phyloP scores from a whole-genome alignment of 2,113 vertebrate genomes.

The Natator depressus region DNA sequence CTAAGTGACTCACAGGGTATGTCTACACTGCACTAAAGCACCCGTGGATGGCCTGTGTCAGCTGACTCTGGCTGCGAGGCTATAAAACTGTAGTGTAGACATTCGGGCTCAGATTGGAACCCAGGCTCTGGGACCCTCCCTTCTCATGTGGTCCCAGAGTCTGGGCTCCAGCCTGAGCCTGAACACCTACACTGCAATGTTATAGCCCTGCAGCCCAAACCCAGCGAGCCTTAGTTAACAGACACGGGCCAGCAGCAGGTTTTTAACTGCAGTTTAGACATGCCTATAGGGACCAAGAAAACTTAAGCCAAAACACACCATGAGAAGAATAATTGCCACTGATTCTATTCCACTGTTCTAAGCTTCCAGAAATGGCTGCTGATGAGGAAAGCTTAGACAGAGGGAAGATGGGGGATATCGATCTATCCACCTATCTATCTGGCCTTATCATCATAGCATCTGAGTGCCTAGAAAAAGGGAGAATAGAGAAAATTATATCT shows the following conservation, averaged over 20 bases:
- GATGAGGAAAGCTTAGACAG: conserved; percentile 28
- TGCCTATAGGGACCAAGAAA: background rate
- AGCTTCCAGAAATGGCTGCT: conserved; percentile 18
- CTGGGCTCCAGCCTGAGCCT: background rate
- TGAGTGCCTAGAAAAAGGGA: conserved; percentile 13
- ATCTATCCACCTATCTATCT: conserved; percentile 46
- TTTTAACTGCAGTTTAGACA: background rate
- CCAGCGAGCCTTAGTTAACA: background rate
- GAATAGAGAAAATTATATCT: background rate
- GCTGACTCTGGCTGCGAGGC: background rate
- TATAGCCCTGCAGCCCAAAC: background rate
- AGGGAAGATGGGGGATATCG: conserved; percentile 47
- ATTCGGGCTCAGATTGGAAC: background rate
- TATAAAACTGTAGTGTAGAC: background rate
- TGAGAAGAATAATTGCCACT: background rate
- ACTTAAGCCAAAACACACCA: rapidly evolving
- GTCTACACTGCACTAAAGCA: background rate
- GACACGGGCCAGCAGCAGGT: background rate
- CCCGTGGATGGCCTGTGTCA: background rate
- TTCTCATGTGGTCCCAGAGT: too few species aligned
- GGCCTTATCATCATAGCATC: conserved; percentile 34
- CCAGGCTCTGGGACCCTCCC: background rate
- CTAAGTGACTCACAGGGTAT: background rate
- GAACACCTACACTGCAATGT: background rate
- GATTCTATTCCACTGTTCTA: conserved; percentile 57